Percentiles rank a stretch among this genome's conserved stretches.
phyloP scores from a whole-genome alignment of 2,888 invertebrate species.

The Choristoneura rosaceana region DNA sequence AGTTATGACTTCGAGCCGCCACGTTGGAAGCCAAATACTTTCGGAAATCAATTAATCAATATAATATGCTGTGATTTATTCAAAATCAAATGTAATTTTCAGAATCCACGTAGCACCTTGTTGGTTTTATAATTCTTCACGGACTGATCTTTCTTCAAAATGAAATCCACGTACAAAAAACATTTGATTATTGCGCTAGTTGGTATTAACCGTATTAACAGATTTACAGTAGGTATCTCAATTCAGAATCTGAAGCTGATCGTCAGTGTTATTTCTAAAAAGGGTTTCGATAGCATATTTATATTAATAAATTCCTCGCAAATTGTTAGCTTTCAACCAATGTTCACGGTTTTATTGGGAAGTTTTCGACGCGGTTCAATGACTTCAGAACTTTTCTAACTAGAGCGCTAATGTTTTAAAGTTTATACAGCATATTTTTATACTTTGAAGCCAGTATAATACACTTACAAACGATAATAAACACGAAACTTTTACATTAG shows the following conservation, averaged over 20 bases:
- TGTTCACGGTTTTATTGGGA: conserved; percentile 7
- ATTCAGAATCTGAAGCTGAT: conserved; percentile 6
- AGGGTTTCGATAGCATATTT: neutral
- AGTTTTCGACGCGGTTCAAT: conserved; percentile 2
- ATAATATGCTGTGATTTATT: neutral
- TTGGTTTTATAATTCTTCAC: neutral
- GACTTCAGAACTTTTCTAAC: conserved; percentile 4
- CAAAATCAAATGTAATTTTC: neutral
- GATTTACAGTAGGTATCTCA: neutral
- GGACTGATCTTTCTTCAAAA: neutral
- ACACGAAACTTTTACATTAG: too few relatives aligned
- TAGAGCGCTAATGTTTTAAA: neutral
- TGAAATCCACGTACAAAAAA: neutral
- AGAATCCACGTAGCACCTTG: neutral
- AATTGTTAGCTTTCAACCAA: neutral
- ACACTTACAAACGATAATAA: neutral
- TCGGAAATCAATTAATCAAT: neutral
- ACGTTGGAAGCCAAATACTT: neutral
- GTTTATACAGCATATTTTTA: neutral
- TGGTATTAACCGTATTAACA: too few relatives aligned
- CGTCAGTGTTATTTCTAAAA: conserved; percentile 1
- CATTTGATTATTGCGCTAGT: neutral
- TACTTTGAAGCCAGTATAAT: neutral
- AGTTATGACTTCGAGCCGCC: conserved; percentile 21
- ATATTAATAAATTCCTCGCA: conserved; percentile 8